Evolutionary conservation across 1,140 invertebrate genomes (phyloP), one percentile per base, ranked within the genome.

Genomic region (Dinoponera quadriceps): DNA sequence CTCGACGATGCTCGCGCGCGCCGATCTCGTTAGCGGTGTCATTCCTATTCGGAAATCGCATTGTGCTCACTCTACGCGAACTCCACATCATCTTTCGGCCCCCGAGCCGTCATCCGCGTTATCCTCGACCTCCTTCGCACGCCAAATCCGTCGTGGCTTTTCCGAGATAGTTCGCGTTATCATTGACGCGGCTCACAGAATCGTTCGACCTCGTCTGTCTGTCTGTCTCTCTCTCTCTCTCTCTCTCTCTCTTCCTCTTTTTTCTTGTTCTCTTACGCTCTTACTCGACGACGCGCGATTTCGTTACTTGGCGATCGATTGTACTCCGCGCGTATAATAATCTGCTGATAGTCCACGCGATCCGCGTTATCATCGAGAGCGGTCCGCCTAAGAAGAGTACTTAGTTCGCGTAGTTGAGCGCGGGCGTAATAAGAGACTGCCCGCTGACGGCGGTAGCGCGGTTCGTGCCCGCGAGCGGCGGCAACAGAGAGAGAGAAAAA

Each of bases 401-500:
- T 85, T 89, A 89, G 85, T 89, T 89, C 89, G 87, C 89, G 89
- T 88, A 90, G 85, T 89, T 90, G 87, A 90, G 85, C 88, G 89
- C 89, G 89, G 89, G 89, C 89, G 89, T 90, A 90, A 90, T 90
- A 87, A 90, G 89, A 90, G 89, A 90, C 89, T 90, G 89, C 77
- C 77, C 78, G 88, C 86, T 88, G 89, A 90, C 85, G 85, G 89
- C 84, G 82, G 89, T 89, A 90, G 89, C 89, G 77, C 77, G 69
- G 73, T 87, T 90, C 82, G 87, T 90, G 89, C 83, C 89, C 85
- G 87, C 89, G 66, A 89, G 85, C 85, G 59, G 86, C 71, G 78
- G 82, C 83, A 86, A 78, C 75, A 68, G 69, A 72, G 82, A 74
- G 80, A 44, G 38, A 44, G 7, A 44, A 11, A 44, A 11, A 44